Base-by-base conservation (phyloP, 1,140 invertebrate genomes). In the Drosophila sucinea region DNA sequence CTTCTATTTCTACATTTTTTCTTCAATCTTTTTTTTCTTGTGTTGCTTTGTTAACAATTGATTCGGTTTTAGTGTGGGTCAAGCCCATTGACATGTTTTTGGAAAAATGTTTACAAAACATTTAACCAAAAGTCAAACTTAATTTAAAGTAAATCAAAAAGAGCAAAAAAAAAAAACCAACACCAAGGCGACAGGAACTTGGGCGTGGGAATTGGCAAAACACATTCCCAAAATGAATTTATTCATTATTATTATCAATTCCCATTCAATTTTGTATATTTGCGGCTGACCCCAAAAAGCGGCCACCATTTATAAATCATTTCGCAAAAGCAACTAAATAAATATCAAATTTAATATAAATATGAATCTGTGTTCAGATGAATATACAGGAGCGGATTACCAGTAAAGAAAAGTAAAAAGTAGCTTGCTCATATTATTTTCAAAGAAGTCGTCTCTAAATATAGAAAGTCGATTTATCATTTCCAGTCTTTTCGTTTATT, bases 71-170 rank as follows among this genome's bases (percentile, higher is more conserved):
- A 25, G 44, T 51, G 6, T 44, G 40, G 44, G 61, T 63, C 44
- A 61, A 51, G 61, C 44, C 44, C 61, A 63, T 63, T 47, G 61
- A 63, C 44, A 54, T 65, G 23, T 65, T 65, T 65, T 65, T 65
- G 62, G 62, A 65, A 65, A 65, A 65, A 64, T 73, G 66, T 73
- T 73, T 73, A 73, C 71, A 73, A 73, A 73, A 73, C 60, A 73
- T 63, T 68, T 61, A 54, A 40, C 65, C 60, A 51, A 35, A 27
- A 38, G 55, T 33, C n/a, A 57, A 60, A 62, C 40, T 47, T 44
- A 62, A 58, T 67, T 66, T 65, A 29, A 67, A 47, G 51, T 47
- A 62, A 61, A 72, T 67, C 65, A 58, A 17, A 51, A 51, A 25
- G 23, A 10, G 35, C 17, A 25, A 23, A 47, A 47, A 27, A 56